phyloP scores from a whole-genome alignment of 2,797 vertebrate species.

The Bufotes viridis region DNA sequence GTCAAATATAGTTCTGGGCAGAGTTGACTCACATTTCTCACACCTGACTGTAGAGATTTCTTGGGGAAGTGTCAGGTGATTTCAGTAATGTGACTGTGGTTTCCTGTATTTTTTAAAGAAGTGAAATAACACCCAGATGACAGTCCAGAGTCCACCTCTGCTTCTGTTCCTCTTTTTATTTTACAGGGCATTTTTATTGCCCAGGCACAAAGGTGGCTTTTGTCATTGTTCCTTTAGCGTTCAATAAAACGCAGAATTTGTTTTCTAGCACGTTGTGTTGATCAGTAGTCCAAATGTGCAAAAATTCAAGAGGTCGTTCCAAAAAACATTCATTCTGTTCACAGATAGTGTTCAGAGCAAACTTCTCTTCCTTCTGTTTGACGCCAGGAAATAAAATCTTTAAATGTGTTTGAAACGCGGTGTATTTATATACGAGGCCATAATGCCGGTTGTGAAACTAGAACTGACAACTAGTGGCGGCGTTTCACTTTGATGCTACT shows the following conservation, averaged over 20 bases:
- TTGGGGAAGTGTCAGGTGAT: not conserved
- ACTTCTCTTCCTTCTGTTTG: too few species aligned
- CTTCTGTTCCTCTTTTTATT: not conserved
- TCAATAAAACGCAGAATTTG: too few species aligned
- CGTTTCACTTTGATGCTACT: not conserved
- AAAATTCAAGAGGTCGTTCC: too few species aligned
- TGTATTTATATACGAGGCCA: too few species aligned
- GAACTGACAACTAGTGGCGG: not conserved
- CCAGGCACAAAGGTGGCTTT: not conserved
- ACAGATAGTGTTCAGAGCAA: too few species aligned
- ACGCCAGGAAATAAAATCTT: too few species aligned
- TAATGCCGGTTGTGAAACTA: too few species aligned
- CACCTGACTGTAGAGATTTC: not conserved
- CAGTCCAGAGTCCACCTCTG: not conserved
- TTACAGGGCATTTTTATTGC: not conserved
- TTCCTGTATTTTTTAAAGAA: slow-evolving; percentile 1
- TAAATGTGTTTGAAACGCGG: too few species aligned
- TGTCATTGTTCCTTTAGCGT: too few species aligned
- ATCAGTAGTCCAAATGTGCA: too few species aligned
- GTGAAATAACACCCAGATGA: not conserved
- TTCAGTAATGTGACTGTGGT: not conserved
- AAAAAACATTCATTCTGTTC: too few species aligned
- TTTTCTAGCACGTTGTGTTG: too few species aligned
- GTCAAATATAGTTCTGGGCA: not conserved
- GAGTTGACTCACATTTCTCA: not conserved